Percentiles rank a stretch among this genome's conserved stretches.
Conservation (phyloP, 2,113 vertebrate species). For the Odobenus rosmarus region DNA sequence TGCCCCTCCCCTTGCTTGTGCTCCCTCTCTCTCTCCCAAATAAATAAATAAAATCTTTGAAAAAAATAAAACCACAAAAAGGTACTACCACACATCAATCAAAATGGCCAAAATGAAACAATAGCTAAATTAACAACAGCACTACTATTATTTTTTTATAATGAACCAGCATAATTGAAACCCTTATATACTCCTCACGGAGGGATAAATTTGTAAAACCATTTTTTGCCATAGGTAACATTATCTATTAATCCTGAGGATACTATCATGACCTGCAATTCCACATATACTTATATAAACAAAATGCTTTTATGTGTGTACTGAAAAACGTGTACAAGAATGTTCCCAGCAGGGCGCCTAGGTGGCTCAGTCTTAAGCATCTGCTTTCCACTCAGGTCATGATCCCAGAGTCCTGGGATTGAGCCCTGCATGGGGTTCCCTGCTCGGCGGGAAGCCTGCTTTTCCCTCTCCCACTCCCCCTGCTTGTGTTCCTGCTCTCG, state of each 20-base stretch:
- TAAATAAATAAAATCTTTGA: background rate
- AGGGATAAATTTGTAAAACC: background rate
- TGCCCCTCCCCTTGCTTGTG: background rate
- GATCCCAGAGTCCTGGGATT: too few species aligned
- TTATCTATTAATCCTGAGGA: background rate
- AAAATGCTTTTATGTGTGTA: background rate
- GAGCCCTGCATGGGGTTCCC: too few species aligned
- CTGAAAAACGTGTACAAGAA: background rate
- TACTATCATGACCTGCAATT: background rate
- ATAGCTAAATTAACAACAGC: background rate
- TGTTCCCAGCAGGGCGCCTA: background rate
- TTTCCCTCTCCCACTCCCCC: too few species aligned
- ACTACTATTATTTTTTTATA: background rate
- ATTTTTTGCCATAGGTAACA: background rate
- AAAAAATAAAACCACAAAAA: background rate
- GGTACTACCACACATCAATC: background rate
- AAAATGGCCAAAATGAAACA: background rate
- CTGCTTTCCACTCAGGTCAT: too few species aligned
- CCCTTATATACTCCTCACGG: background rate
- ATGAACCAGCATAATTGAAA: background rate
- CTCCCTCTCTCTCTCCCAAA: background rate
- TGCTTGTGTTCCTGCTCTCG: too few species aligned
- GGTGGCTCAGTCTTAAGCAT: too few species aligned
- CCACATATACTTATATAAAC: too few species aligned
- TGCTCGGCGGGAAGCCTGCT: too few species aligned